Conservation (phyloP, 2,888 invertebrate species). For the Parasteatoda lunata region DNA sequence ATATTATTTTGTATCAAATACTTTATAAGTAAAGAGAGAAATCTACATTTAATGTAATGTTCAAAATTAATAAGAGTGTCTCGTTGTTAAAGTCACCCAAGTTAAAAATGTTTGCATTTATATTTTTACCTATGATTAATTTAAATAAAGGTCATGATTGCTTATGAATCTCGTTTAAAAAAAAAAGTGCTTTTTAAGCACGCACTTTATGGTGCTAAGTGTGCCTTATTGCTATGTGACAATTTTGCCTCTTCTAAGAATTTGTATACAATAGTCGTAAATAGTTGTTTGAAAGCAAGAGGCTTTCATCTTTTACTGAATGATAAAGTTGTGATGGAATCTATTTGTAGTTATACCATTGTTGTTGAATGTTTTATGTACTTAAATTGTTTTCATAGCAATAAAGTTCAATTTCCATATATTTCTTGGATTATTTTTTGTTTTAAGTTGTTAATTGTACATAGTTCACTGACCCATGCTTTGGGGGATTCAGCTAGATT, state of each 20-base stretch:
- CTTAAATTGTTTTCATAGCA: slow-evolving; percentile 66
- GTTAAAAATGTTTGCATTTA: no score
- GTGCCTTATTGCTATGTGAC: slow-evolving; percentile 51
- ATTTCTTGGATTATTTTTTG: neutral
- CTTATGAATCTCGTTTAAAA: slow-evolving; percentile 63
- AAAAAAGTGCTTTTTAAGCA: slow-evolving; percentile 20
- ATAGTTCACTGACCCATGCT: no score
- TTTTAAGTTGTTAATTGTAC: no score
- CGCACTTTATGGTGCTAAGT: slow-evolving; percentile 48
- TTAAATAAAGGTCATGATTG: no score
- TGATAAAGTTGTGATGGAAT: slow-evolving; percentile 50
- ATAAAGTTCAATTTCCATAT: slow-evolving; percentile 64
- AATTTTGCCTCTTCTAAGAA: slow-evolving; percentile 42
- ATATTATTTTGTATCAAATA: no score
- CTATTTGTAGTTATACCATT: slow-evolving; percentile 58
- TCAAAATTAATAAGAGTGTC: no score
- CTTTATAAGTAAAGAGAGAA: no score
- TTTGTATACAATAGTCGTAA: slow-evolving; percentile 55
- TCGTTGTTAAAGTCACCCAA: no score
- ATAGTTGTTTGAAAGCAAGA: slow-evolving; percentile 48
- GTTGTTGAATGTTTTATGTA: slow-evolving; percentile 66
- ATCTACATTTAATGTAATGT: no score
- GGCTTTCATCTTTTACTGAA: slow-evolving; percentile 47
- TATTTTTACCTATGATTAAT: no score
- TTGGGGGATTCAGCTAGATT: no score